Conservation (phyloP, 2,113 vertebrate genomes). For the Eolophus roseicapilla region DNA sequence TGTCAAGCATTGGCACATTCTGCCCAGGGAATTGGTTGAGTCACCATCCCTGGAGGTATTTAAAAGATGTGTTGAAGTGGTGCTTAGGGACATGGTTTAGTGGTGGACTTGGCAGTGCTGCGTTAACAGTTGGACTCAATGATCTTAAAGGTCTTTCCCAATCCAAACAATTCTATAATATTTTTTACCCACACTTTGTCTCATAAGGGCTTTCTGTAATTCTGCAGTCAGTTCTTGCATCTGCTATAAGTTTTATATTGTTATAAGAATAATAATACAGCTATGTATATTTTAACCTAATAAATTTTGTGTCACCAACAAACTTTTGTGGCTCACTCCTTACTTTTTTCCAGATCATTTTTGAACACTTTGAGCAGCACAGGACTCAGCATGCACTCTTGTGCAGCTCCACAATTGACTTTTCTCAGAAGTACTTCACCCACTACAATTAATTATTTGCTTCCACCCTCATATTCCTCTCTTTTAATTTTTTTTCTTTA, state of each 20-base stretch:
- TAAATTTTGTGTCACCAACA: neutral
- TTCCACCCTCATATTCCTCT: neutral
- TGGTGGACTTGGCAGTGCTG: neutral
- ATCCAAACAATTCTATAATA: neutral
- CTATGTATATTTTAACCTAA: neutral
- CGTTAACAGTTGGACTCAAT: neutral
- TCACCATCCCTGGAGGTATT: too few species aligned
- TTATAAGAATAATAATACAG: neutral
- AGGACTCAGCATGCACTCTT: fast-evolving
- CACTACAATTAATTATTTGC: neutral
- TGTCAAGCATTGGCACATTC: neutral
- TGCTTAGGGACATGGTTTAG: neutral
- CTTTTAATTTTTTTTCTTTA: neutral
- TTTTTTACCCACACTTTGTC: neutral
- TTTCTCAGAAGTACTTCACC: neutral
- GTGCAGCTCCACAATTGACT: neutral
- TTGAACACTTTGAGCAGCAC: neutral
- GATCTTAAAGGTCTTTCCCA: neutral
- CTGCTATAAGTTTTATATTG: neutral
- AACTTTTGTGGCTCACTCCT: neutral
- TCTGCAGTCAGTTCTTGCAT: neutral
- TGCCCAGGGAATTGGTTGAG: neutral
- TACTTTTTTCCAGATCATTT: neutral
- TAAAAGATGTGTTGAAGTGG: neutral
- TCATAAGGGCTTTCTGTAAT: neutral